Evolutionary conservation across 2,113 vertebrate species (phyloP).

Genomic region (Spilogale gracilis): DNA sequence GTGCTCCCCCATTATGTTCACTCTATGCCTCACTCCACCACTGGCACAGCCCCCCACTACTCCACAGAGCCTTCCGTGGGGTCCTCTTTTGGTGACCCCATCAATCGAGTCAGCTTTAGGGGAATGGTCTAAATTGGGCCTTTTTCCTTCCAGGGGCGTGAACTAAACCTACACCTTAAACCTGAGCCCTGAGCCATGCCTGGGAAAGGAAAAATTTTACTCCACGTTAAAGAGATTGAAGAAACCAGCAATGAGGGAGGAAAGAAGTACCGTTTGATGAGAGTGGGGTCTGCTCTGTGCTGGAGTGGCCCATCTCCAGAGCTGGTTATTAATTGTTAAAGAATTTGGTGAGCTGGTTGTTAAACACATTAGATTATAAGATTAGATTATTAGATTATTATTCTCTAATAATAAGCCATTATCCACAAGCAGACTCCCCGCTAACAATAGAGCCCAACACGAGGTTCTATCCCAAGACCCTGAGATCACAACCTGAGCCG

Average conservation of each 20-base stretch:
- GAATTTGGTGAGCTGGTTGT: background rate
- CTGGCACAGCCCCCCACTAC: background rate
- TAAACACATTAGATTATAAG: background rate
- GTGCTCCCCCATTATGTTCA: fast-evolving
- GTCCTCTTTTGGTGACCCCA: background rate
- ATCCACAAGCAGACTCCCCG: background rate
- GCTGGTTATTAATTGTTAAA: background rate
- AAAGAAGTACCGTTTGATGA: background rate
- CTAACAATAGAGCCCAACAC: background rate
- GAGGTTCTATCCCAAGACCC: background rate
- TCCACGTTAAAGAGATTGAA: background rate
- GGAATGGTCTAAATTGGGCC: background rate
- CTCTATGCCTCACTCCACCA: background rate
- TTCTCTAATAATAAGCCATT: background rate
- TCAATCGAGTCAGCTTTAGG: background rate
- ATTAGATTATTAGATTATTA: too few species aligned
- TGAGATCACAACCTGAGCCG: background rate
- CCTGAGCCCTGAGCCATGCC: background rate
- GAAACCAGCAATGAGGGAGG: background rate
- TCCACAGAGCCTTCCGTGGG: background rate
- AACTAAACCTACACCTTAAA: background rate
- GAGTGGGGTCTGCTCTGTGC: background rate
- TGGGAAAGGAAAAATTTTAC: background rate
- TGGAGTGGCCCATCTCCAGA: background rate
- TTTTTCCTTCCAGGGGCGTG: background rate